Percentiles rank a stretch among this genome's conserved stretches.
phyloP scores from a whole-genome alignment of 2,888 invertebrate species.

The Rhagonycha fulva region DNA sequence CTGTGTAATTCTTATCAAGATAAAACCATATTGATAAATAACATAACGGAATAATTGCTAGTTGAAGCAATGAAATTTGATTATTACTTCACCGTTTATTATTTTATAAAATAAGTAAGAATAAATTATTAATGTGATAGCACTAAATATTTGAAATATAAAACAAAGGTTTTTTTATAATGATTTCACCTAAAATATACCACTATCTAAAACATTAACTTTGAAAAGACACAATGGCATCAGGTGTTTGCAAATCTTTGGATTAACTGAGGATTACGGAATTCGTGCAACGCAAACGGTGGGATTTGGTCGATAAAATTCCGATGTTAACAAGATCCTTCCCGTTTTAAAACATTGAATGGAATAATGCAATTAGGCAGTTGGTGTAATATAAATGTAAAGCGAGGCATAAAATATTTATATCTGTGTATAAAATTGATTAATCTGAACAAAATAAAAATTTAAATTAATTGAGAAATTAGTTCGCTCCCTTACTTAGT shows the following conservation, averaged over 20 bases:
- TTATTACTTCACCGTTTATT: no score
- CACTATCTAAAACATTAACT: constrained; percentile 10
- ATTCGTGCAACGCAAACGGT: constrained; percentile 9
- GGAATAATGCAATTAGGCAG: constrained; percentile 6
- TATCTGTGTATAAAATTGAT: neutral
- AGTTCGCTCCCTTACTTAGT: neutral
- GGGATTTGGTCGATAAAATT: constrained; percentile 25
- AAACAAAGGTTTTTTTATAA: neutral
- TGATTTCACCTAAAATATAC: neutral
- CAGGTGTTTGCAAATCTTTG: constrained; percentile 24
- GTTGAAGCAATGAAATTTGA: no score
- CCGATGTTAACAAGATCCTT: constrained; percentile 25
- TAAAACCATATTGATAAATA: no score
- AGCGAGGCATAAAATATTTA: neutral
- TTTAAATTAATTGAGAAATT: neutral
- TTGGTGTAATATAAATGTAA: neutral
- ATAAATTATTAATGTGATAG: no score
- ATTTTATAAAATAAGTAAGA: no score
- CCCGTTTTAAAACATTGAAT: constrained; percentile 22
- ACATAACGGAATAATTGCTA: neutral
- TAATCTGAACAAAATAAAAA: neutral
- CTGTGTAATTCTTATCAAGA: no score
- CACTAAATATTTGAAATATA: no score
- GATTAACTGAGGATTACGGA: constrained; percentile 25
- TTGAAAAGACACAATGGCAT: constrained; percentile 12